phyloP scores from a whole-genome alignment of 2,797 vertebrate genomes.

The Sebastes kiyomatsui region DNA sequence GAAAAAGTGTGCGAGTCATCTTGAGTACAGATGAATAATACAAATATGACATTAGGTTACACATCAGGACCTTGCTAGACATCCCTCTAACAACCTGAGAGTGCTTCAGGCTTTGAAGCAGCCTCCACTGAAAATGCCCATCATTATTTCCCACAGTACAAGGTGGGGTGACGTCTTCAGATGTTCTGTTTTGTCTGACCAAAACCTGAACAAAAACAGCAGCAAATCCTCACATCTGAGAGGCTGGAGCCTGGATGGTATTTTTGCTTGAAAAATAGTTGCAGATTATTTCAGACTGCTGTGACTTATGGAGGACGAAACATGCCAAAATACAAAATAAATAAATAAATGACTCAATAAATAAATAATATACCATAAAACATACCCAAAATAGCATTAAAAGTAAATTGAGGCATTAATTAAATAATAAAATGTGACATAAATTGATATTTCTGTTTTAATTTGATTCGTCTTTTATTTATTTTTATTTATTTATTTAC shows the following conservation, averaged over 20 bases:
- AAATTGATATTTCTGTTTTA: too few relatives aligned
- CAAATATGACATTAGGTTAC: neutral
- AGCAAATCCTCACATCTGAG: neutral
- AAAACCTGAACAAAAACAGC: neutral
- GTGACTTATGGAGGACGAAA: too few relatives aligned
- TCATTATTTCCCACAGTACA: neutral
- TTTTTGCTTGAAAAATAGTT: neutral
- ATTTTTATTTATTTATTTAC: too few relatives aligned
- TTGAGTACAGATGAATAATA: neutral
- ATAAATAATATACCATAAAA: too few relatives aligned
- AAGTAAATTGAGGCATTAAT: too few relatives aligned
- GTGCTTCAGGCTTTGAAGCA: conserved; percentile 2
- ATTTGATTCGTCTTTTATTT: too few relatives aligned
- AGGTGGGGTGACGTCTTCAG: neutral
- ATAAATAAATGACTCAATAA: too few relatives aligned
- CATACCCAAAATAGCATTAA: too few relatives aligned
- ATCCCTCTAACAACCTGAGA: neutral
- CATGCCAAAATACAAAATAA: too few relatives aligned
- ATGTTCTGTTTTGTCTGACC: neutral
- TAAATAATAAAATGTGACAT: too few relatives aligned
- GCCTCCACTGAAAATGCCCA: neutral
- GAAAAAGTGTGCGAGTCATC: neutral
- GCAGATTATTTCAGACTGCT: neutral
- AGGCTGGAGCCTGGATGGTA: neutral
- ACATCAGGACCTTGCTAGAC: neutral